Percentiles rank a stretch among this genome's conserved stretches.
Evolutionary conservation across 2,888 invertebrate species (phyloP).

Genomic region (Leptinotarsa haldemani): DNA sequence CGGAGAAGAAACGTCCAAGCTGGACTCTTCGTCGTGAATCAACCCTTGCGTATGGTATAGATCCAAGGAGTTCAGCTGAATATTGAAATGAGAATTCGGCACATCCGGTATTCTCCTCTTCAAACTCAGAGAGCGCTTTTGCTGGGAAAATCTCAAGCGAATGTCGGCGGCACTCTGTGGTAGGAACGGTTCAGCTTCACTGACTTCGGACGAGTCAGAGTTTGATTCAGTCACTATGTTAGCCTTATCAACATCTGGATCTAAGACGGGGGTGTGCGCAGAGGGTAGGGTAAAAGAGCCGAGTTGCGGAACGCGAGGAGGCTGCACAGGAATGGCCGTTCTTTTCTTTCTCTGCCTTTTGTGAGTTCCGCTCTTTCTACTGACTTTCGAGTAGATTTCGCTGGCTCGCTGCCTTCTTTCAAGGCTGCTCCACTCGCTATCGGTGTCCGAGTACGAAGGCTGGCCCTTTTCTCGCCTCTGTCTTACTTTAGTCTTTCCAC

Average conservation of each 20-base stretch:
- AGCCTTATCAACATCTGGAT: slow-evolving; percentile 57
- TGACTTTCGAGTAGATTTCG: slow-evolving; percentile 74
- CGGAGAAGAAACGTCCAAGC: slow-evolving; percentile 75
- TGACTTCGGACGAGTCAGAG: slow-evolving; percentile 63
- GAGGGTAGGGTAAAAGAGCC: slow-evolving; percentile 61
- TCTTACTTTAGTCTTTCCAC: slow-evolving; percentile 71
- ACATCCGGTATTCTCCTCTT: slow-evolving; percentile 67
- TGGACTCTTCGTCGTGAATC: slow-evolving; percentile 75
- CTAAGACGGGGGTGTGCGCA: slow-evolving; percentile 60
- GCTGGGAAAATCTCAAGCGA: slow-evolving; percentile 62
- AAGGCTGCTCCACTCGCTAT: slow-evolving; percentile 85
- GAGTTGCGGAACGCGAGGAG: slow-evolving; percentile 71
- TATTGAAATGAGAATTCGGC: slow-evolving; percentile 68
- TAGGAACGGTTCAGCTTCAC: slow-evolving; percentile 60
- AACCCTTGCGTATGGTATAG: slow-evolving; percentile 64
- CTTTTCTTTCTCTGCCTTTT: slow-evolving; percentile 80
- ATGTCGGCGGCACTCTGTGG: slow-evolving; percentile 57
- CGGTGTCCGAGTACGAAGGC: slow-evolving; percentile 86
- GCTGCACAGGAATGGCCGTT: slow-evolving; percentile 86
- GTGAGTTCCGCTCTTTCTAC: slow-evolving; percentile 75
- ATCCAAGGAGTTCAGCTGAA: slow-evolving; percentile 63
- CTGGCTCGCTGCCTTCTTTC: slow-evolving; percentile 71
- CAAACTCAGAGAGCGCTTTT: slow-evolving; percentile 65
- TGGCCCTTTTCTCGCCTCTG: slow-evolving; percentile 75
- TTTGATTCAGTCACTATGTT: slow-evolving; percentile 63